These are phyloP conservation scores for Phaethornis superciliosus DNA, from an alignment of 2,113 vertebrate species.

Conservation along the genomic window DNA sequence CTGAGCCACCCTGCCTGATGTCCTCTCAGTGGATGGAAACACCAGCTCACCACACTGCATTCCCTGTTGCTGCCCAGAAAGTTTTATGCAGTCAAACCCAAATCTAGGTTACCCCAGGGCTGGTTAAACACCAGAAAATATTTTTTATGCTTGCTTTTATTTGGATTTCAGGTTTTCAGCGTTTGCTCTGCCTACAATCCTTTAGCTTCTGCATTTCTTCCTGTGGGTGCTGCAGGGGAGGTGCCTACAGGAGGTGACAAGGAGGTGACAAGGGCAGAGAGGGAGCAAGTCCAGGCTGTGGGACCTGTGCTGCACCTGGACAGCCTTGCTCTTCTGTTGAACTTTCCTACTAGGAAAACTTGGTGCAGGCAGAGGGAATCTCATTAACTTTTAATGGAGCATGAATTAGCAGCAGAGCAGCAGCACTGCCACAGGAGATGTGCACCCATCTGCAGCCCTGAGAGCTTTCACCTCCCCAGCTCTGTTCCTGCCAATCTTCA, in stretches of 20 bases:
- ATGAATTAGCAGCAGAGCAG: background rate
- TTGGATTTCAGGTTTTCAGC: background rate
- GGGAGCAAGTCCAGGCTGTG: background rate
- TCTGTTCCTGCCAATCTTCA: rapidly evolving
- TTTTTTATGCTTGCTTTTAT: background rate
- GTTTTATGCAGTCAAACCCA: background rate
- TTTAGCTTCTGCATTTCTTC: background rate
- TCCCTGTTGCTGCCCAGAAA: background rate
- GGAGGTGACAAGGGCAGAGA: background rate
- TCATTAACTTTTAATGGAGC: background rate
- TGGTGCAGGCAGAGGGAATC: background rate
- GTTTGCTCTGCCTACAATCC: background rate
- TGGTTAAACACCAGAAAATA: background rate
- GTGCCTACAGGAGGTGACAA: background rate
- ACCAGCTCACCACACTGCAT: background rate
- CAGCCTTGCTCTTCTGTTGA: rapidly evolving
- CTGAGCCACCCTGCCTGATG: background rate
- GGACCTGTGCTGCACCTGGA: background rate
- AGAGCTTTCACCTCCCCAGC: background rate
- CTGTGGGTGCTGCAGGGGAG: background rate
- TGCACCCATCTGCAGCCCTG: background rate
- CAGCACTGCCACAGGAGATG: background rate
- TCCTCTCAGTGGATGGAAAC: background rate
- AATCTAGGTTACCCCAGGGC: background rate
- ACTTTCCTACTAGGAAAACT: background rate